A percentile compares a stretch with the other conserved stretches of the same genome.
phyloP scores from a whole-genome alignment of 2,797 vertebrate genomes.

The Nyctibius grandis region DNA sequence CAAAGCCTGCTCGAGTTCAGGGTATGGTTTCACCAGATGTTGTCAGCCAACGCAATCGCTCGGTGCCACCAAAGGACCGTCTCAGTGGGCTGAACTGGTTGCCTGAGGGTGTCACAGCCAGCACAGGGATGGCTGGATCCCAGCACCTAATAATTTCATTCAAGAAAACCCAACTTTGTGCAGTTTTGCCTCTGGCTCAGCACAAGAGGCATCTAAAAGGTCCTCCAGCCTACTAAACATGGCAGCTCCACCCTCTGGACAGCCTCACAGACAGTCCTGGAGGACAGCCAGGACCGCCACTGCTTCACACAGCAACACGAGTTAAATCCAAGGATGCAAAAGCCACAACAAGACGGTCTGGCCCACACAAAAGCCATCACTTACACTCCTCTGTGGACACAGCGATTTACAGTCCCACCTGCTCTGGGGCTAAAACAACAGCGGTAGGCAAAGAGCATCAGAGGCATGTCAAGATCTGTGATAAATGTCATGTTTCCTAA shows the following conservation, averaged over 20 bases:
- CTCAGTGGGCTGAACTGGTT: neutral
- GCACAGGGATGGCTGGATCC: neutral
- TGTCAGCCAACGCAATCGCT: rapidly evolving
- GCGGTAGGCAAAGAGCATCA: neutral
- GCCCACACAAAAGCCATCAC: neutral
- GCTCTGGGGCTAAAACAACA: rapidly evolving
- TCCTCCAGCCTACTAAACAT: neutral
- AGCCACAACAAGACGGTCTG: neutral
- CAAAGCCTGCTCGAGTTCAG: neutral
- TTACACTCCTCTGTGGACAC: neutral
- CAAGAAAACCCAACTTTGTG: neutral
- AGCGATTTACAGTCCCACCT: neutral
- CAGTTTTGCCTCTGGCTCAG: neutral
- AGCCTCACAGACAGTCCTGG: neutral
- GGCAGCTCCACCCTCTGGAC: neutral
- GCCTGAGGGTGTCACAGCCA: neutral
- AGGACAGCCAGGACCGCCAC: neutral
- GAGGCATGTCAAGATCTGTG: neutral
- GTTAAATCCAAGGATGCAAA: neutral
- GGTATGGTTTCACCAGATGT: neutral
- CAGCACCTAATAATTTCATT: neutral
- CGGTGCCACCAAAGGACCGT: rapidly evolving
- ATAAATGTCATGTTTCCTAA: neutral
- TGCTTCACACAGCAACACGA: neutral
- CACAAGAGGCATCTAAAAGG: neutral